phyloP scores from a whole-genome alignment of 2,113 vertebrate genomes.

The Sinocyclocheilus anshuiensis region DNA sequence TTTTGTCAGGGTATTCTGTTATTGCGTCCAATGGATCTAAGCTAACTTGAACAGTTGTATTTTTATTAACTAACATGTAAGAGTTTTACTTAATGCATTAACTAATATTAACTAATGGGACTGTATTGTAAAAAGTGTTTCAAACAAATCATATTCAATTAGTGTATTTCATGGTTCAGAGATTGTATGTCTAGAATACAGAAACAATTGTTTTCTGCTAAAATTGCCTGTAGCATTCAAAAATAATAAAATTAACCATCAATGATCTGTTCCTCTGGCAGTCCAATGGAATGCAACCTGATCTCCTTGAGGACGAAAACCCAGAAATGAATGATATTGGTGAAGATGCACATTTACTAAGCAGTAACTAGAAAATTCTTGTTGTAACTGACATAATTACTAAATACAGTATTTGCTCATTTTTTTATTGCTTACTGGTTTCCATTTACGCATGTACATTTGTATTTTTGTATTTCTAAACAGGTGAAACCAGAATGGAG shows the following conservation, averaged over 20 bases:
- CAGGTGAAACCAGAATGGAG: slow-evolving; percentile 21
- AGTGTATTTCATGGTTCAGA: neutral
- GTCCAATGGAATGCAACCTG: slow-evolving; percentile 37
- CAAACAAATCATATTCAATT: neutral
- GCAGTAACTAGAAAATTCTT: slow-evolving; percentile 6
- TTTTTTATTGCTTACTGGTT: neutral
- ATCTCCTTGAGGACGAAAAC: slow-evolving; percentile 47
- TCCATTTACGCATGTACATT: neutral
- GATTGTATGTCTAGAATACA: neutral
- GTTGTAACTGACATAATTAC: neutral
- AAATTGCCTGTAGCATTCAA: neutral
- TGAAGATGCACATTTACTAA: neutral
- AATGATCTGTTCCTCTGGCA: neutral
- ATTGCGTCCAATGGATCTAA: no score
- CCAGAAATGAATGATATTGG: slow-evolving; percentile 21
- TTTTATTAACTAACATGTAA: neutral
- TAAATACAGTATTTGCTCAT: neutral
- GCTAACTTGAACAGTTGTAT: neutral
- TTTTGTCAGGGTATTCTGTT: no score
- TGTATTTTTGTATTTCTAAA: slow-evolving; percentile 15
- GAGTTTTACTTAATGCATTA: neutral
- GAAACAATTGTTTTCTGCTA: neutral
- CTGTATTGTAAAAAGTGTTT: neutral
- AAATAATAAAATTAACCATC: neutral
- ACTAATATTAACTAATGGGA: neutral